Base-by-base conservation (phyloP, 1,140 invertebrate species). In the Drosophila persimilis region DNA sequence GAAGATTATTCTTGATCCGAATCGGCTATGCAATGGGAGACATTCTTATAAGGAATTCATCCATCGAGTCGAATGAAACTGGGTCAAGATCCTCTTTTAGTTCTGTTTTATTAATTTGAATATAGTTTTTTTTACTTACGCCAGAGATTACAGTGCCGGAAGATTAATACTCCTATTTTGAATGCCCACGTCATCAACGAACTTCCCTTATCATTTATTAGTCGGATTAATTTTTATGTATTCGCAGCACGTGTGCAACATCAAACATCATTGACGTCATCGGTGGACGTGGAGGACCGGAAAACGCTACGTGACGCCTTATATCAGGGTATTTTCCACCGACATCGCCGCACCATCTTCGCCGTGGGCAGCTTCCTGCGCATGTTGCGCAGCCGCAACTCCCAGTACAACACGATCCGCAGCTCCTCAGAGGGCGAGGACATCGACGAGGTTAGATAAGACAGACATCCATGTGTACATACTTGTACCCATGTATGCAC, bases 281-380 rank as follows among this genome's bases (percentile, higher is more conserved):
- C 90, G 54, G 90, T 91, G 56, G 91, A 91, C 57, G 83, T 91
- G 50, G 91, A 91, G 65, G 91, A 91, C 80, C 77, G 91, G 24
- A 91, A 91, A 79, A 91, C 90, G 35, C 92, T 96, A 55, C 92
- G 95, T 66, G 95, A 96, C 80, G 95, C 95, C 60, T 92, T 96
- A 62, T 96, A 96, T 85, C 95, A 96, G 89, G 95, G 95, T 79
- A 96, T 96, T 73, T 95, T 96, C 91, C 94, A 95, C 92, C 94
- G 95, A 69, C 95, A 96, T 91, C 93, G 95, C 54, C 93, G 95
- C 88, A 96, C 95, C 20, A 96, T 96, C 85, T 95, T 96, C 84
- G 95, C 95, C 39, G 92, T 96, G 53, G 95, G 95, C 35, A 96
- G 95, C 53, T 96, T 96, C 89, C 93, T 96, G 44, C 94, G 95